Evolutionary conservation across 2,888 invertebrate species (phyloP).

Genomic region (Synergus gifuensis): DNA sequence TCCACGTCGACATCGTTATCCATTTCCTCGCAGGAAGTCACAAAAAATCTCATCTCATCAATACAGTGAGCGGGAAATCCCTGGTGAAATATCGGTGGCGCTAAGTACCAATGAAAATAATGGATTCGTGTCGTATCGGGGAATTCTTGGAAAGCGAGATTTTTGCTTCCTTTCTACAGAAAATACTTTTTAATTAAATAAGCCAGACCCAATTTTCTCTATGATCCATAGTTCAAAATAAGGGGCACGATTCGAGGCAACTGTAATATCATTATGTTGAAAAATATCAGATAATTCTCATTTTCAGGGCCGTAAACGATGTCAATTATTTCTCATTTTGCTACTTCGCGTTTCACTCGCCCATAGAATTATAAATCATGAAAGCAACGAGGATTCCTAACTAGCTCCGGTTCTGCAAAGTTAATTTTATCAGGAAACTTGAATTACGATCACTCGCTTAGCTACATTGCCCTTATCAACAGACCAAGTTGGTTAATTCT

Average conservation of each 20-base stretch:
- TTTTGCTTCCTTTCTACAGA: not conserved
- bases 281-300: conserved; percentile 13
- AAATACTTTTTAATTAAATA: not conserved
- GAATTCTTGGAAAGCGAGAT: not conserved
- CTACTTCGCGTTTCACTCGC: not conserved
- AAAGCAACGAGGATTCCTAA: conserved; percentile 10
- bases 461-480: not conserved
- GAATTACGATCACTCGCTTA: not conserved
- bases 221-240: not conserved
- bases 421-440: conserved; percentile 21
- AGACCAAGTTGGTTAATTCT: not conserved
- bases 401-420: conserved; percentile 5
- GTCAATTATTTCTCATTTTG: conserved; percentile 8
- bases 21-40: conserved; percentile 23
- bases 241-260: not conserved
- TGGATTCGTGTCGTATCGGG: not conserved
- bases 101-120: conserved; percentile 10
- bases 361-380: conserved; percentile 7
- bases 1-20: conserved; percentile 12
- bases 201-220: not conserved
- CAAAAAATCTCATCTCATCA: conserved; percentile 25
- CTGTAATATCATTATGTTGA: not conserved
- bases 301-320: not conserved
- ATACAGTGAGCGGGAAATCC: conserved; percentile 8
- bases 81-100: conserved; percentile 5